These are phyloP conservation scores for Sarcophaga carnaria DNA, from an alignment of 2,888 invertebrate species.

Conservation along the genomic window DNA sequence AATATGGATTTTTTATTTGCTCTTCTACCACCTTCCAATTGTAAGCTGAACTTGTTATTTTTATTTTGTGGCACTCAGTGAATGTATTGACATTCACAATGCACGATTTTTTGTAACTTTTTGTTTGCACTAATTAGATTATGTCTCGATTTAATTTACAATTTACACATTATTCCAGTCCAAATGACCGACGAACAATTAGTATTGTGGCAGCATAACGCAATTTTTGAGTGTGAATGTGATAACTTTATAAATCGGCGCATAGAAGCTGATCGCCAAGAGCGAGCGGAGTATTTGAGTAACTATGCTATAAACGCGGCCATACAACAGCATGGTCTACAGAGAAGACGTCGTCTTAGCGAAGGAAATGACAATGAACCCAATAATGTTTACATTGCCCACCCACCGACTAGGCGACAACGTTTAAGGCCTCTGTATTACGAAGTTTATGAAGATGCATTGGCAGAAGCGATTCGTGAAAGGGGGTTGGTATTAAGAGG, in stretches of 20 bases:
- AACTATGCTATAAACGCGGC: constrained; percentile 73
- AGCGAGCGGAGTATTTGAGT: constrained; percentile 65
- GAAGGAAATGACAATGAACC: constrained; percentile 54
- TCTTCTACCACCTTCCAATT: constrained; percentile 71
- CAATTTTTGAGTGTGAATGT: constrained; percentile 73
- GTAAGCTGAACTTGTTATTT: constrained; percentile 54
- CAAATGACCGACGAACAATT: constrained; percentile 74
- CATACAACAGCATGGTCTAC: constrained; percentile 72
- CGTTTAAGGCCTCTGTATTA: constrained; percentile 45
- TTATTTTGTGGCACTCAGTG: too few relatives aligned
- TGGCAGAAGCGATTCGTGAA: constrained; percentile 66
- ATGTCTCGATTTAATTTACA: not conserved
- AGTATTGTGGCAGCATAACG: constrained; percentile 73
- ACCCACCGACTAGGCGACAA: constrained; percentile 58
- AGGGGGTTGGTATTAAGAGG: constrained; percentile 68
- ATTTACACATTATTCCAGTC: constrained; percentile 61
- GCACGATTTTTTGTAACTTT: not conserved
- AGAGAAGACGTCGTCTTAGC: constrained; percentile 40
- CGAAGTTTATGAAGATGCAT: constrained; percentile 70
- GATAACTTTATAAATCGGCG: constrained; percentile 74
- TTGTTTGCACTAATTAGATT: constrained; percentile 4
- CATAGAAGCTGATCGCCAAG: constrained; percentile 68
- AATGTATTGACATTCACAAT: too few relatives aligned
- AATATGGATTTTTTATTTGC: constrained; percentile 72
- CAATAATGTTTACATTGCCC: constrained; percentile 50